phyloP scores from a whole-genome alignment of 2,888 invertebrate genomes.

The Drosophila koepferae region DNA sequence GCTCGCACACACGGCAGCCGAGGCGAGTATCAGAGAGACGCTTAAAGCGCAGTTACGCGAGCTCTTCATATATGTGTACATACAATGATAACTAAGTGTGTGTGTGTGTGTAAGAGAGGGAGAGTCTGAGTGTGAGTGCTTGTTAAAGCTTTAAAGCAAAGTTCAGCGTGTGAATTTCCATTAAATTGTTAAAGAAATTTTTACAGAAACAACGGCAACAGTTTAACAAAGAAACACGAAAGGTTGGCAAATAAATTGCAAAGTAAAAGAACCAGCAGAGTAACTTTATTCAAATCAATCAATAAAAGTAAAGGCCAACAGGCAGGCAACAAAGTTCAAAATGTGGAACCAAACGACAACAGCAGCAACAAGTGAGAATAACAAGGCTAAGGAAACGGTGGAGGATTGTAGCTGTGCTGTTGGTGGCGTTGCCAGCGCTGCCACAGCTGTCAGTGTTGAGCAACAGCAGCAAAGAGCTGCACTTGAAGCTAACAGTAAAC shows the following conservation, averaged over 20 bases:
- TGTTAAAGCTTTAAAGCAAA: conserved; percentile 65
- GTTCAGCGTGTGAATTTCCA: conserved; percentile 64
- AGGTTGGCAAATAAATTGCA: conserved; percentile 26
- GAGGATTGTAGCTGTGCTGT: conserved; percentile 76
- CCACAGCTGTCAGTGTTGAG: conserved; percentile 67
- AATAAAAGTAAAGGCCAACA: conserved; percentile 35
- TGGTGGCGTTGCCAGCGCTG: conserved; percentile 44
- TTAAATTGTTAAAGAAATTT: conserved; percentile 49
- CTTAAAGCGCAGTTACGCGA: conserved; percentile 71
- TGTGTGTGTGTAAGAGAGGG: conserved; percentile 12
- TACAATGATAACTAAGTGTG: conserved; percentile 21
- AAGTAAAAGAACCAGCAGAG: conserved; percentile 30
- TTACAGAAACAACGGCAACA: conserved; percentile 57
- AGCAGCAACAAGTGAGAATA: conserved; percentile 80
- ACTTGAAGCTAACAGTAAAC: conserved; percentile 59
- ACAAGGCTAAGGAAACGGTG: conserved; percentile 68
- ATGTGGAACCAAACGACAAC: conserved; percentile 81
- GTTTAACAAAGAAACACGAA: conserved; percentile 25
- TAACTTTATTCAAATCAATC: conserved; percentile 33
- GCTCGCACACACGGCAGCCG: conserved; percentile 46
- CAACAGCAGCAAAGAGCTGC: conserved; percentile 53
- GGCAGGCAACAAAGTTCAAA: conserved; percentile 72
- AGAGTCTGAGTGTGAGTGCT: conserved; percentile 27
- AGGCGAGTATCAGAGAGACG: conserved; percentile 40
- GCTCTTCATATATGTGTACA: conserved; percentile 23